phyloP scores from a whole-genome alignment of 2,797 vertebrate species.

The Anguilla megastoma region DNA sequence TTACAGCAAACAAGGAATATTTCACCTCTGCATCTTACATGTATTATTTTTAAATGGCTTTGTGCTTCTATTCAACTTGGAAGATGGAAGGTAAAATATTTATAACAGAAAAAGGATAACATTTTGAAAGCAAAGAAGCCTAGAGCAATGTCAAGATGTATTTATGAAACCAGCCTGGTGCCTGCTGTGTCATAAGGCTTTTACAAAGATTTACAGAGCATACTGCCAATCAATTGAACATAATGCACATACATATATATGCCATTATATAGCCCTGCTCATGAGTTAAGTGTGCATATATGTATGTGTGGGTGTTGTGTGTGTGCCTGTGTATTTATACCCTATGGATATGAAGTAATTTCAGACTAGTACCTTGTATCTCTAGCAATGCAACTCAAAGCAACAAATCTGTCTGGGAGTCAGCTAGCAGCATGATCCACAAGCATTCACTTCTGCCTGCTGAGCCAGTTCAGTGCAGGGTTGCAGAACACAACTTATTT shows the following conservation, averaged over 20 bases:
- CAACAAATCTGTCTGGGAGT: slow-evolving; percentile 51
- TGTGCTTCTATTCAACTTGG: slow-evolving; percentile 49
- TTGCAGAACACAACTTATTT: slow-evolving; percentile 33
- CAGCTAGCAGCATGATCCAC: slow-evolving; percentile 41
- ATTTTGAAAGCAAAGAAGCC: slow-evolving; percentile 48
- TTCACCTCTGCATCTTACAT: slow-evolving; percentile 44
- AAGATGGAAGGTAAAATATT: slow-evolving; percentile 52
- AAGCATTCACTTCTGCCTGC: slow-evolving; percentile 49
- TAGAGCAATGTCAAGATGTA: slow-evolving; percentile 42
- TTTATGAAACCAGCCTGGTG: slow-evolving; percentile 45
- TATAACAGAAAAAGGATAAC: slow-evolving; percentile 51
- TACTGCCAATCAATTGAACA: slow-evolving; percentile 57
- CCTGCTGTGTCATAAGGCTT: slow-evolving; percentile 52
- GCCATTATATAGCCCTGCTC: slow-evolving; percentile 40
- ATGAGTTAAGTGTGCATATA: slow-evolving; percentile 40
- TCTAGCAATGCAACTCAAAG: slow-evolving; percentile 41
- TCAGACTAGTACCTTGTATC: slow-evolving; percentile 32
- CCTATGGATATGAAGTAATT: background rate
- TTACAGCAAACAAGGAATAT: background rate
- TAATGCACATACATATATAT: slow-evolving; percentile 39
- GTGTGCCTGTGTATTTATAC: background rate
- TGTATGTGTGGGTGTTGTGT: slow-evolving; percentile 5
- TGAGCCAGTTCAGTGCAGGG: slow-evolving; percentile 36
- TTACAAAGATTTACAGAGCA: slow-evolving; percentile 65
- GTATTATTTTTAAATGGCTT: slow-evolving; percentile 54